These are phyloP conservation scores for Rhingia rostrata DNA, from an alignment of 2,888 invertebrate species.

Conservation along the genomic window DNA sequence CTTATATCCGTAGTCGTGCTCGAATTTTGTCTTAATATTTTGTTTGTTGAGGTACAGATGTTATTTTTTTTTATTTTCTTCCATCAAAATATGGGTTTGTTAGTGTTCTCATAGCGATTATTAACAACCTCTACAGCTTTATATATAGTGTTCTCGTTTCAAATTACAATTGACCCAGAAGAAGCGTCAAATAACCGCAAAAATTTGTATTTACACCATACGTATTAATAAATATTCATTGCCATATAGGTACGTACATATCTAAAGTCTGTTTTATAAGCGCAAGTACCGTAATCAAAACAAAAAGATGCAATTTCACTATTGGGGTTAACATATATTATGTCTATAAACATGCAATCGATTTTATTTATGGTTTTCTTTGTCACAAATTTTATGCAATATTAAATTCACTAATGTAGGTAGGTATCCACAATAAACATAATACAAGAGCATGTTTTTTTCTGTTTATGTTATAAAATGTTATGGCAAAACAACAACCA, in stretches of 20 bases:
- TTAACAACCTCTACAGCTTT: conserved; percentile 35
- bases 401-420: too few species aligned
- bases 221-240: conserved; percentile 5
- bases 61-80: conserved; percentile 9
- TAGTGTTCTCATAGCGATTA: conserved; percentile 10
- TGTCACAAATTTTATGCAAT: too few species aligned
- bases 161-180: conserved; percentile 34
- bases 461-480: conserved; percentile 6
- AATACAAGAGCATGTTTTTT: background rate
- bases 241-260: background rate
- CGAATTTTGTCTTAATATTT: background rate
- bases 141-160: conserved; percentile 18
- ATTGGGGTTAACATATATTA: conserved; percentile 22
- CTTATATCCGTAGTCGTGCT: background rate
- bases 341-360: too few species aligned
- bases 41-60: conserved; percentile 8
- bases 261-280: background rate
- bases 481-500: conserved; percentile 29
- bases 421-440: too few species aligned
- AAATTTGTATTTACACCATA: conserved; percentile 33
- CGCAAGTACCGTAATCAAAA: conserved; percentile 44
- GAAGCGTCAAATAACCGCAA: conserved; percentile 44
- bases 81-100: conserved; percentile 22
- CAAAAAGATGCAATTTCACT: conserved; percentile 46
- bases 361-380: too few species aligned